Evolutionary conservation across 2,797 vertebrate genomes (phyloP), one percentile per base, ranked within the genome.

Genomic region (Oreochromis mossambicus): DNA sequence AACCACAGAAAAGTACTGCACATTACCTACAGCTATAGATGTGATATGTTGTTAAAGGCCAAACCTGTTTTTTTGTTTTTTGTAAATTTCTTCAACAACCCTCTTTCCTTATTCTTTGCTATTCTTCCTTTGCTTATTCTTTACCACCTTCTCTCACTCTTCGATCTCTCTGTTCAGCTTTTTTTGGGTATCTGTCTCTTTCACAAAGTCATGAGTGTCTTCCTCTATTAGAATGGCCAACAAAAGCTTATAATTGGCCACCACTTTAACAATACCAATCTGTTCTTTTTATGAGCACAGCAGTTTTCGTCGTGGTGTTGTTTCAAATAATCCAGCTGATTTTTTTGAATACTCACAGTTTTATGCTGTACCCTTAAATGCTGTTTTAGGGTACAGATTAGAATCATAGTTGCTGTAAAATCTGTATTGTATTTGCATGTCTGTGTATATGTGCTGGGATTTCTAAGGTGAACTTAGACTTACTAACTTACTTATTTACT

Each of bases 21-120:
- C 1, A 0, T 75, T 75, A 50, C 0, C 26, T 32, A n/a, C 43
- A 75, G 70, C 26, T 75, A 46, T 73, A 73, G 41, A 48, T 48
- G 14, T 48, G 41, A 48, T 48, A 8, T 0, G 13, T 68, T 68
- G 11, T 0, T 3, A 0, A n/a, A 36, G 11, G 26, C 6, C 58
- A 61, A 0, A 52, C n/a, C 14, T 50, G 6, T 15, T 76, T 41
- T 21, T 8, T 12, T 11, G 0, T 4, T 4, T 14, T 58, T 58
- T 17, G 10, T 21, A 6, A 52, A 52, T 8, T 34, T 34, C 32
- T 19, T 14, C 41, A 36, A n/a, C 63, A 38, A 9, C 66, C 21
- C 2, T 15, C 0, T 48, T 46, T 7, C 0, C 41, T 1, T 46
- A 73, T 48, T 29, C 21, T 46, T 36, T 61, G 9, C 9, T 36